Evolutionary conservation across 2,797 vertebrate species (phyloP), one percentile per base, ranked within the genome.

Genomic region (Liasis olivaceus): DNA sequence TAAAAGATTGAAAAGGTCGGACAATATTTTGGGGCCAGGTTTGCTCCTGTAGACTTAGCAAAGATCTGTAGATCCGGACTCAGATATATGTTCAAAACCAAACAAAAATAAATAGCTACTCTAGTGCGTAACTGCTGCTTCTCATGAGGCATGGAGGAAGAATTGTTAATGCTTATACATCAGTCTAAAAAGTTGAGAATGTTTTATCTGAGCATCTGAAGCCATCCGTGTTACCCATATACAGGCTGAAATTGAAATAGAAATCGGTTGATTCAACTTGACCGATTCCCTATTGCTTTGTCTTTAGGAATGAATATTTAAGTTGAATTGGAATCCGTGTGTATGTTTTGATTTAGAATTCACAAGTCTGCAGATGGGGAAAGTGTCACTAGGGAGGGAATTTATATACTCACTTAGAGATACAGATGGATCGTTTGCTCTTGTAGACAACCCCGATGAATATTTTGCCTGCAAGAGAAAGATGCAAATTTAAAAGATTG

Each of bases 401-500:
- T 42, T 90, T 72, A 84, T 90, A 36, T 89, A 63, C 84, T 92
- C 0, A 93, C n/a, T 0, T 22, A 87, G 94, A 93, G 92, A 89
- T 64, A 93, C 93, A 95, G 93, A 87, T 72, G 66, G 89, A 72
- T 89, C 4, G 58, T 36, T 89, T 72, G 8, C 28, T 20, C 28
- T 89, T 69, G 13, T 17, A 2, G 24, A 89, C 13, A 66, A 12
- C 2, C 58, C n/a, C n/a, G 2, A 4, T 54, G 59, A 26, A 26
- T 63, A 26, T 63, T 28, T 63, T 62, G 59, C 87, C 24, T 42
- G 59, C 36, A 63, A 87, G 63, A 26, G 22, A 26, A 87, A 31
- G 31, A 42, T 36, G 58, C 9, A 11, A 36, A 88, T 88, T 11
- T 24, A 60, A 47, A 62, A 22, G 4, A 24, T 88, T 36, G 60